Base-by-base conservation (phyloP, 2,113 vertebrate genomes). In the Diadophis punctatus region DNA sequence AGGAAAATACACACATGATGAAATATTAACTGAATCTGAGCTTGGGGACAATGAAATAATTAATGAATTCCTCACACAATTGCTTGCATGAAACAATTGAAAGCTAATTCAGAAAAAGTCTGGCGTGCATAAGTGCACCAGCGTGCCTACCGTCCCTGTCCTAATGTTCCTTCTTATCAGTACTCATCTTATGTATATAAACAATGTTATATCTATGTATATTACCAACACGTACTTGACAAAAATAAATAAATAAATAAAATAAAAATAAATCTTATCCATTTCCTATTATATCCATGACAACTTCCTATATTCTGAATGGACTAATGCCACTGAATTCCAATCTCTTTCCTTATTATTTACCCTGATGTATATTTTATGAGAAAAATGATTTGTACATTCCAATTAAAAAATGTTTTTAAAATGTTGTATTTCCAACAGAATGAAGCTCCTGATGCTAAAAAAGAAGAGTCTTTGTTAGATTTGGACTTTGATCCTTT, bases 401-500 rank as follows among this genome's bases (percentile, higher is more conserved):
- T 22, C 68, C 92, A 9, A 39, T 7, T 4, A 1, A 6, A 25
- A 25, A 58, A 46, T 20, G 90, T 95, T 93, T 94, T 4, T 23
- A 80, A 46, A 0, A 4, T 86, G 23, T 94, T 94, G 7, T 89
- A 63, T 18, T 93, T 94, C 87, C 88, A 92, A 94, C 95, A 98
- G 98, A 98, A 98, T 88, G 98, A 98, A 96, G 93, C 96, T 88
- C 87, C 96, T 43, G 97, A 97, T 90, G 90, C 95, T 63, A 98
- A 97, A 95, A 98, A 98, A 93, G 98, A 98, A 87, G 99, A 99
- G 93, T 99, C 99, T 88, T 97, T 99, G 60, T 97, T 99, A 88
- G 99, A 99, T 96, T 89, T 99, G 95, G 99, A 99, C 97, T 99
- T 99, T 0, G 99, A 99, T 95, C 98, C 98, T 90, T 99, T 99